phyloP scores from a whole-genome alignment of 2,797 vertebrate genomes.

The Rhadinocentrus ornatus region DNA sequence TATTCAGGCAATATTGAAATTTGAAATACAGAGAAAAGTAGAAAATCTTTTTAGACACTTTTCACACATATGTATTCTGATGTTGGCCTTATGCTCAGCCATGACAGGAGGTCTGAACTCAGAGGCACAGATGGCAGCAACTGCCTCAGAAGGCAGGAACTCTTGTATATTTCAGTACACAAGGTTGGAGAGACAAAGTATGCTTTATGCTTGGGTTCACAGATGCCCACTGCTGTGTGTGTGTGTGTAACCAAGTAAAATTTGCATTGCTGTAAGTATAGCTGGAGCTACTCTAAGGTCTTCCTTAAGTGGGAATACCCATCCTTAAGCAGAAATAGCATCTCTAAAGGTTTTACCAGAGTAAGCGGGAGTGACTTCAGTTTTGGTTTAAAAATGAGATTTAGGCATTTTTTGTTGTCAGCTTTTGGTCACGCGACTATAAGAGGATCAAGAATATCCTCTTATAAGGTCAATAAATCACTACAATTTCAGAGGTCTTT shows the following conservation, averaged over 20 bases:
- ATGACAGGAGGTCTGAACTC: conserved; percentile 64
- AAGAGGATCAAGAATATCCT: conserved; percentile 66
- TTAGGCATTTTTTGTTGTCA: conserved; percentile 47
- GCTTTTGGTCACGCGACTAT: conserved; percentile 48
- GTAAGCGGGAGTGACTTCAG: conserved; percentile 24
- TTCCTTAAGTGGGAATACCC: conserved; percentile 22
- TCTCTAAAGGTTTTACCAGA: conserved; percentile 19
- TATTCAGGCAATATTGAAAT: conserved; percentile 72
- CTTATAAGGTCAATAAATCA: conserved; percentile 54
- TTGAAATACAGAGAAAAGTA: conserved; percentile 46
- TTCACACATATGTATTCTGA: conserved; percentile 67
- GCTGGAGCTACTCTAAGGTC: conserved; percentile 10
- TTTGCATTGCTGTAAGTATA: conserved; percentile 42
- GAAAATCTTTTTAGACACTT: conserved; percentile 64
- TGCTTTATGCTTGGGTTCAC: conserved; percentile 50
- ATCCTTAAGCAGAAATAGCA: conserved; percentile 18
- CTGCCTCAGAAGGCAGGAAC: conserved; percentile 68
- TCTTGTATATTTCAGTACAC: conserved; percentile 75
- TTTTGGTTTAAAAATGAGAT: conserved; percentile 46
- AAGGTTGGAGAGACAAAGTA: conserved; percentile 64
- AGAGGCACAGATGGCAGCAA: conserved; percentile 72
- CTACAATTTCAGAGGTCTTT: conserved; percentile 41
- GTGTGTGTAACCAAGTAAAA: conserved; percentile 27
- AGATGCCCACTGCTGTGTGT: conserved; percentile 57
- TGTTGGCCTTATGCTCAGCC: conserved; percentile 68